phyloP scores from a whole-genome alignment of 2,888 invertebrate genomes.

The Pseudoips prasinana region DNA sequence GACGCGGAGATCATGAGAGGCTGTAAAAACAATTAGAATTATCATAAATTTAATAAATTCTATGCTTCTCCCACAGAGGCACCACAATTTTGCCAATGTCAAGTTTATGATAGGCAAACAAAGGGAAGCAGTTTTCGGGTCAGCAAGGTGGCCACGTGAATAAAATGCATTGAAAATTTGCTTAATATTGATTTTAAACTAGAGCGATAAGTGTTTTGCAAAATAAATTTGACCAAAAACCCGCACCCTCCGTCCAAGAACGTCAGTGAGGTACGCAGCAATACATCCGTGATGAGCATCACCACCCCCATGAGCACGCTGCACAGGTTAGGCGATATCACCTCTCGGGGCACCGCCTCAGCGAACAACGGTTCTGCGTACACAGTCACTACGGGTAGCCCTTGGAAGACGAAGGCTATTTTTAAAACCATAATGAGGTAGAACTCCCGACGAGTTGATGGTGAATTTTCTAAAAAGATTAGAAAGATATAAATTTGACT shows the following conservation, averaged over 20 bases:
- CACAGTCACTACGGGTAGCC: conserved; percentile 57
- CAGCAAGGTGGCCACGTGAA: too few species aligned
- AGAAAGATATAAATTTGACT: too few species aligned
- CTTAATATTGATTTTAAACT: too few species aligned
- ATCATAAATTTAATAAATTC: too few species aligned
- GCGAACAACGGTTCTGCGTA: conserved; percentile 59
- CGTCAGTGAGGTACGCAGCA: conserved; percentile 55
- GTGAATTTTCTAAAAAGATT: conserved; percentile 51
- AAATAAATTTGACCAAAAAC: too few species aligned
- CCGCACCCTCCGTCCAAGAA: conserved; percentile 55
- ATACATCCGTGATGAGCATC: conserved; percentile 41
- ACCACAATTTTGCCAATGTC: too few species aligned
- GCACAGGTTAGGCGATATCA: conserved; percentile 45
- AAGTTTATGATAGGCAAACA: too few species aligned
- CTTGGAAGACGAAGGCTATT: conserved; percentile 56
- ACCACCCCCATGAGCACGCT: conserved; percentile 49
- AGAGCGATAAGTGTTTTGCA: too few species aligned
- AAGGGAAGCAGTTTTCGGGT: too few species aligned
- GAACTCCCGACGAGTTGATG: conserved; percentile 50
- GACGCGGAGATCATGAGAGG: conserved; percentile 45
- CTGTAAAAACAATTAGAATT: too few species aligned
- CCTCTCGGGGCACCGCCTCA: conserved; percentile 49
- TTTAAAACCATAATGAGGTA: conserved; percentile 38
- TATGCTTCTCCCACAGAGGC: too few species aligned
- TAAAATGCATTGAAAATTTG: too few species aligned